Evolutionary conservation across 2,888 invertebrate species (phyloP), one percentile per base, ranked within the genome.

Genomic region (Chirona hameri): DNA sequence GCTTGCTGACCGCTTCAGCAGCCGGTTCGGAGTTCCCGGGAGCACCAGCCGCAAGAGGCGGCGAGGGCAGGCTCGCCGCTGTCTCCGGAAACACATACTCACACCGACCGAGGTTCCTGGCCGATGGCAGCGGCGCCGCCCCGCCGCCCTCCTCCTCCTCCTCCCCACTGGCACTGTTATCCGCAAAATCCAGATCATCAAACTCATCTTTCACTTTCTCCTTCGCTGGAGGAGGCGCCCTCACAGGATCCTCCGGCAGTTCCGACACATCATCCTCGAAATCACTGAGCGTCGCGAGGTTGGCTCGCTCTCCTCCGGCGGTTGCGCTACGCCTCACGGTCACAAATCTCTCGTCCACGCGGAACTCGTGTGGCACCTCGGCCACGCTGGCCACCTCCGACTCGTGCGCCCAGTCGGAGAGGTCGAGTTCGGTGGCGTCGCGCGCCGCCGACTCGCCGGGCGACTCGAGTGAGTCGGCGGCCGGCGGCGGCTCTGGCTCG

Each of bases 321-420:
- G 31, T 31, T 0, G 18, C 24, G n/a, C 76, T 39, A 24, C 57
- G 84, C 83, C 31, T 83, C 84, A 24, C 83, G 84, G 29, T 52
- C 52, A 60, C 39, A 14, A 72, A 60, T 5, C 48, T 39, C 14
- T 81, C 39, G 48, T 81, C 55, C 65, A 79, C 21, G 46, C 72
- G 48, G 27, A 76, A 82, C n/a, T 81, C 46, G 57, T 52, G 65
- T 21, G 48, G 79, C 31, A 81, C 81, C 39, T 83, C 84, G 79
- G 80, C 65, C 29, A 29, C 93, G 85, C 92, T 92, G 4, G 29
- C 81, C 84, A 27, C 84, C 84, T 57, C 86, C 86, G n/a, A 84
- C 84, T 14, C 85, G 84, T 79, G 85, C 85, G 82, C 85, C 85
- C 14, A 85, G 85, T 65, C 85, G 84, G 24, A 85, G 84, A 24